Base-by-base conservation (phyloP, 2,888 invertebrate genomes). In the Iphiclides podalirius region DNA sequence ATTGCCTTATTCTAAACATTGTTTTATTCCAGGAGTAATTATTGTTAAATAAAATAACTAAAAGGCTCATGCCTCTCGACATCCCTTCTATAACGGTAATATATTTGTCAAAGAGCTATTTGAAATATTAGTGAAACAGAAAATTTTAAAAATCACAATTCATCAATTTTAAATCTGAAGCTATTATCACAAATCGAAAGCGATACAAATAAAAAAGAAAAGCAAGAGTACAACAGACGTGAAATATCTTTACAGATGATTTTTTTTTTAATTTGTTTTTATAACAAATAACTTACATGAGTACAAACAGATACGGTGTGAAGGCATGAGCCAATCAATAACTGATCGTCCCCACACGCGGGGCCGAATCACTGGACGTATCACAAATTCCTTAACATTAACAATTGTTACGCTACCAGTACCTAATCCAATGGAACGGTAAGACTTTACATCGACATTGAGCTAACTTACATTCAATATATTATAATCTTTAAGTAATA, bases 351-450 rank as follows among this genome's bases (percentile, higher is more conserved):
- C 48, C 52, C 56, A 41, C 57, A 45, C 51, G 52, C 16, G 26
- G 26, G 55, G 59, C 53, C 61, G 60, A 45, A 60, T 79, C 83
- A 86, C 86, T 88, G 88, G 88, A 87, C 85, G 75, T 88, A 88
- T 88, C 88, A 88, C 88, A 88, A 81, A 72, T 74, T 72, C 65
- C 80, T 84, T 85, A 83, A 72, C 63, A 74, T 66, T 75, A 79
- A 48, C 35, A 35, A 79, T 66, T 67, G 40, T 73, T 75, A 79
- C 72, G 70, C 81, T 85, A 86, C 78, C 78, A 79, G 72, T 79
- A 82, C 82, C 82, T 86, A 79, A 81, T 76, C 76, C 79, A 83
- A 85, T 86, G 86, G 87, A 87, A 86, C 88, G 86, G 86, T 81
- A 79, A 74, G 59, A 76, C 78, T 79, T 82, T 76, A 82, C 79